These are phyloP conservation scores for Montipora efflorescens DNA, from an alignment of 64 coral and sea anemone genomes.

Conservation along the genomic window DNA sequence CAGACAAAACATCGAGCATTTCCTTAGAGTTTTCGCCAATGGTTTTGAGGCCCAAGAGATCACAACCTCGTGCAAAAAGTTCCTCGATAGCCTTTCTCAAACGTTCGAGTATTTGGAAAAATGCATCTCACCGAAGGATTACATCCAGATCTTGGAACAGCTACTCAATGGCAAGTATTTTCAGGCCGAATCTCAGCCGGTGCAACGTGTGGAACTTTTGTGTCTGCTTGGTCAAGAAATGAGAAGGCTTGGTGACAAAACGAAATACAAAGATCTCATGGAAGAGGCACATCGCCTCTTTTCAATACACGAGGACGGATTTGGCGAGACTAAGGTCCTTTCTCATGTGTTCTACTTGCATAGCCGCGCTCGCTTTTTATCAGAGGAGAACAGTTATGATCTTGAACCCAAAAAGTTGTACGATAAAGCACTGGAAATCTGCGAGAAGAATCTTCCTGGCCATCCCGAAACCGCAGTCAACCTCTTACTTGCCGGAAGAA, in stretches of 20 bases:
- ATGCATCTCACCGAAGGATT: constrained; percentile 32
- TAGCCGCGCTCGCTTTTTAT: constrained; percentile 18
- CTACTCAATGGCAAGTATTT: background rate
- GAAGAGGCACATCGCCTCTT: background rate
- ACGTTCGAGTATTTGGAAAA: constrained; percentile 33
- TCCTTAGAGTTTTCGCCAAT: background rate
- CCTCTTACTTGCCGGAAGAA: background rate
- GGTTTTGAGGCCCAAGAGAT: too few species aligned
- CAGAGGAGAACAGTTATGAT: background rate
- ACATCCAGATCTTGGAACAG: background rate
- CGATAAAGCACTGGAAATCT: background rate
- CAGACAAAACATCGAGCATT: constrained; percentile 53
- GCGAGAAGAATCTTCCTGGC: background rate
- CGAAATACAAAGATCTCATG: constrained; percentile 24
- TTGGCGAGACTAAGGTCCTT: background rate
- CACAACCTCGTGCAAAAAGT: background rate
- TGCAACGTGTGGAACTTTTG: constrained; percentile 20
- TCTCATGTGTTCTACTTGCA: constrained; percentile 13
- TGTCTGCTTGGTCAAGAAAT: constrained; percentile 56
- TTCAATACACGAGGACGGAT: background rate
- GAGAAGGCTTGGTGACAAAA: constrained; percentile 10
- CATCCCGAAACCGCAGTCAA: background rate
- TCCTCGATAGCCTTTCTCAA: background rate
- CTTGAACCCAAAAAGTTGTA: background rate
- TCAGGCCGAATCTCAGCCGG: background rate